These are phyloP conservation scores for Gobio gobio DNA, from an alignment of 2,113 vertebrate genomes.

Conservation along the genomic window DNA sequence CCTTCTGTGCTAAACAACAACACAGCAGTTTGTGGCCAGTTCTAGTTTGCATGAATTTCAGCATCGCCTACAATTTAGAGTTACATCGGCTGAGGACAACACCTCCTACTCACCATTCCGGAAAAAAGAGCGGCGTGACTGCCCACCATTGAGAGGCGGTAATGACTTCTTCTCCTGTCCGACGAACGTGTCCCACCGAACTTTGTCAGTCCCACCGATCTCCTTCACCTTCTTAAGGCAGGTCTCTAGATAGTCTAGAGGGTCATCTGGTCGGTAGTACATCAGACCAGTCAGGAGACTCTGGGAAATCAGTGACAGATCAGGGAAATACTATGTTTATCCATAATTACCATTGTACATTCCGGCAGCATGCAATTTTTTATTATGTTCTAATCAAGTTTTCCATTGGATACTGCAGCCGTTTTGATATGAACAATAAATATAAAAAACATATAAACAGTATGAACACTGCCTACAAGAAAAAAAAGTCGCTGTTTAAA, in stretches of 20 bases:
- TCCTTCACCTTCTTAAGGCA: slow-evolving; percentile 94
- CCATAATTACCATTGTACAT: not conserved
- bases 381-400: not conserved
- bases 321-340: not conserved
- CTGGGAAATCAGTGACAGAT: slow-evolving; percentile 71
- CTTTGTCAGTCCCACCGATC: slow-evolving; percentile 91
- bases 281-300: slow-evolving; percentile 97
- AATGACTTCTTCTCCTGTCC: slow-evolving; percentile 94
- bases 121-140: slow-evolving; percentile 90
- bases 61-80: not conserved
- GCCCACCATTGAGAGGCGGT: slow-evolving; percentile 93
- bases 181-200: slow-evolving; percentile 97
- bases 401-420: too few relatives aligned
- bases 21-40: not conserved
- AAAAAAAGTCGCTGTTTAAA: too few relatives aligned
- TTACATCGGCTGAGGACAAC: not conserved
- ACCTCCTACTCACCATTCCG: slow-evolving; percentile 86
- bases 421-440: too few relatives aligned
- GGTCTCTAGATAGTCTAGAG: slow-evolving; percentile 92
- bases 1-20: not conserved
- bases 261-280: slow-evolving; percentile 94
- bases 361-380: not conserved
- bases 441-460: too few relatives aligned
- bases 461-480: too few relatives aligned
- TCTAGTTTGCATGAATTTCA: slow-evolving; percentile 12